Evolutionary conservation across 2,113 vertebrate genomes (phyloP).

Genomic region (Lasiurus cinereus): DNA sequence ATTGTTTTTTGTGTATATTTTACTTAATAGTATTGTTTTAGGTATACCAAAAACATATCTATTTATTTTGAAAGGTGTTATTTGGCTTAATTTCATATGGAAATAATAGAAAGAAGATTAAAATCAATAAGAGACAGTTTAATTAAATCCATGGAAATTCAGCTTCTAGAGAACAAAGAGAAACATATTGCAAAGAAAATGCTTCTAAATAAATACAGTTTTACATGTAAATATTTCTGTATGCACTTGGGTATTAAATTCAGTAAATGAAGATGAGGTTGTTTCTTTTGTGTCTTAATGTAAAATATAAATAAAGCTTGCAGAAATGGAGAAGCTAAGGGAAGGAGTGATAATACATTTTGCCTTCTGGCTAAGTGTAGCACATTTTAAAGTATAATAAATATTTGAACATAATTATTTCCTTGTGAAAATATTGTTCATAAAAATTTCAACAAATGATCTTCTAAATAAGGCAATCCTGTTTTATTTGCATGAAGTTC

Average conservation of each 20-base stretch:
- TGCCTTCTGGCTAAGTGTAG: background rate
- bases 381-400: background rate
- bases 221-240: background rate
- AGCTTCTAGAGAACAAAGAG: background rate
- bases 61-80: background rate
- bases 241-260: background rate
- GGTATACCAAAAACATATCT: background rate
- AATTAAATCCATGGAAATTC: slow-evolving; percentile 31
- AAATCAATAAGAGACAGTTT: slow-evolving; percentile 13
- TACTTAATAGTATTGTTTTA: background rate
- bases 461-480: background rate
- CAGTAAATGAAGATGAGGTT: background rate
- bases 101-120: slow-evolving; percentile 56
- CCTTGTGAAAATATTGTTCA: slow-evolving; percentile 19
- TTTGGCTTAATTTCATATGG: background rate
- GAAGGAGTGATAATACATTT: background rate
- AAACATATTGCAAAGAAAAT: background rate
- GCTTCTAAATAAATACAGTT: slow-evolving; percentile 41
- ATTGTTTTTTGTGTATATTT: background rate
- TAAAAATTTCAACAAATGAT: background rate
- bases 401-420: slow-evolving; percentile 1
- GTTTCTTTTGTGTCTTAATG: background rate
- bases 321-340: background rate
- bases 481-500: slow-evolving; percentile 23
- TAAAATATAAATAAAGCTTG: background rate